Percentiles rank a stretch among this genome's conserved stretches.
Conservation (phyloP, 1,140 invertebrate genomes). For the Archegozetes longisetosus region DNA sequence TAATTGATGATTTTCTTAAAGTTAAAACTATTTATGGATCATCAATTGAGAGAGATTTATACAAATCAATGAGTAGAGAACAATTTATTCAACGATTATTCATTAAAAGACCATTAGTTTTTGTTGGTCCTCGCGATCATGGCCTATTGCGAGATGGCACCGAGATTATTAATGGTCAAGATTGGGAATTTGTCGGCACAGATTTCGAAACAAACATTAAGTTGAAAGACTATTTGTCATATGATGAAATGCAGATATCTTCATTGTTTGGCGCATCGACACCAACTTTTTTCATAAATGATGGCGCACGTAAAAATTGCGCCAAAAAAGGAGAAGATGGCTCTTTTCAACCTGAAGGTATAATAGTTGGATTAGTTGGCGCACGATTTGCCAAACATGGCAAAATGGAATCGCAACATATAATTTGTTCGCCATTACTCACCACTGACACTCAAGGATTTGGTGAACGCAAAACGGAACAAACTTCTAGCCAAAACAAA, state of each 20-base stretch:
- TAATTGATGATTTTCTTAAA: too few relatives aligned
- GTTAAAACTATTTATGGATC: too few relatives aligned
- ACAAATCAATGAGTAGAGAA: too few relatives aligned
- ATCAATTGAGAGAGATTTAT: too few relatives aligned
- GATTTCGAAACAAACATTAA: conserved; percentile 29
- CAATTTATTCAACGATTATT: background rate
- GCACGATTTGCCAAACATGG: conserved; percentile 32
- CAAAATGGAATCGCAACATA: conserved; percentile 41
- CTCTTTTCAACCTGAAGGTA: conserved; percentile 28
- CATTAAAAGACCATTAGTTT: conserved; percentile 36
- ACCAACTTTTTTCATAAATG: conserved; percentile 43
- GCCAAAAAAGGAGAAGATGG: conserved; percentile 32
- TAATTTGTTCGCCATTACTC: too few relatives aligned
- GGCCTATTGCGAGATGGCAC: conserved; percentile 35
- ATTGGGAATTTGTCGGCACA: conserved; percentile 36
- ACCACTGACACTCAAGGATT: too few relatives aligned
- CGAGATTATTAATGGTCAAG: conserved; percentile 29
- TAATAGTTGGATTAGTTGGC: conserved; percentile 33
- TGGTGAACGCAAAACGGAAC: too few relatives aligned
- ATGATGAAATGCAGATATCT: conserved; percentile 43
- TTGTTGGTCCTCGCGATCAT: conserved; percentile 33
- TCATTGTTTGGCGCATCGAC: conserved; percentile 42
- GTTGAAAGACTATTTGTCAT: conserved; percentile 30
- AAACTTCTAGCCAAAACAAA: too few relatives aligned
- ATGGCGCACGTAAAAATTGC: conserved; percentile 40